A percentile compares a stretch with the other conserved stretches of the same genome.
Conservation (phyloP, 2,888 invertebrate species). For the Miltochrista miniata region DNA sequence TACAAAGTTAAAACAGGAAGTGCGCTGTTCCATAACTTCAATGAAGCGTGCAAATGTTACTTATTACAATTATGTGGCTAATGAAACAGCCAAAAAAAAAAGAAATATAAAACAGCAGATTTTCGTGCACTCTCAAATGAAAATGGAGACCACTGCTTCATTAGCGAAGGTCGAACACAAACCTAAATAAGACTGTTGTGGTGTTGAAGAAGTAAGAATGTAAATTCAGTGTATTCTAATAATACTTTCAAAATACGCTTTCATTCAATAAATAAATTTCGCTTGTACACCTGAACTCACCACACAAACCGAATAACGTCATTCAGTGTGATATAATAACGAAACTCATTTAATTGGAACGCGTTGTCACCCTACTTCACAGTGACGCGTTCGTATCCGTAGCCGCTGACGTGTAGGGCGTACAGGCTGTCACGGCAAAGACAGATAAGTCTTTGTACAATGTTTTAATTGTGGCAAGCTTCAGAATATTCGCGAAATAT, state of each 20-base stretch:
- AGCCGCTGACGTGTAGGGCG: slow-evolving; percentile 14
- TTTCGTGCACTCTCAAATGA: no score
- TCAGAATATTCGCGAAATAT: slow-evolving; percentile 1
- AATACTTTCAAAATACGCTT: neutral
- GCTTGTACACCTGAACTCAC: slow-evolving; percentile 14
- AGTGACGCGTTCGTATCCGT: slow-evolving; percentile 10
- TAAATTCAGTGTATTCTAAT: no score
- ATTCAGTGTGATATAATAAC: slow-evolving; percentile 18
- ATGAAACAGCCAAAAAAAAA: no score
- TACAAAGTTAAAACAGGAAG: no score
- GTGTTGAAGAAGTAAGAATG: no score
- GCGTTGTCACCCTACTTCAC: slow-evolving; percentile 17
- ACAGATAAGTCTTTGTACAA: slow-evolving; percentile 8
- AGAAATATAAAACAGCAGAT: no score
- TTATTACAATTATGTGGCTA: no score
- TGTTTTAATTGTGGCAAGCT: slow-evolving; percentile 19
- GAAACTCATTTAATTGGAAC: slow-evolving; percentile 5
- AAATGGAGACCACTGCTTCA: no score
- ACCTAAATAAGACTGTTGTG: no score
- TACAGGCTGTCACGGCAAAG: slow-evolving; percentile 6
- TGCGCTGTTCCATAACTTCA: no score
- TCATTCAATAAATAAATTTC: neutral
- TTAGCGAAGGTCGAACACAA: no score
- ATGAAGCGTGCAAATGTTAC: no score
- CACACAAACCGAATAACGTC: slow-evolving; percentile 5